Base-by-base conservation (phyloP, 2,888 invertebrate genomes). In the Ischnura elegans region DNA sequence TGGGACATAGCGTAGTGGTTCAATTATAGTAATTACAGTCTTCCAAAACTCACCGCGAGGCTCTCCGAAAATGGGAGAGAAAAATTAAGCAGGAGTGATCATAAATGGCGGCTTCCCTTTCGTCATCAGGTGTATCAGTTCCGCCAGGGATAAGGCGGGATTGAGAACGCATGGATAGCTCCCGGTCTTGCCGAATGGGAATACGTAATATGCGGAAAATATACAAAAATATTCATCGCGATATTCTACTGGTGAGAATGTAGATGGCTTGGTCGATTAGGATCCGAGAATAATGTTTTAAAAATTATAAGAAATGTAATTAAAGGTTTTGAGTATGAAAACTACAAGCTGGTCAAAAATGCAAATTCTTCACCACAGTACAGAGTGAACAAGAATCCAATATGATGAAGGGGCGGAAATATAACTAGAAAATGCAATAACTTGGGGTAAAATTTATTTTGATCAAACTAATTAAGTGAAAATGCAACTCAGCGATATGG, bases 1-100 rank as follows among this genome's bases (percentile, higher is more conserved):
- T 55, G 87, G 87, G 61, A 61, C 87, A 55, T 42, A 36, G n/a
- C n/a, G 47, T n/a, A 55, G 47, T 29, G 87, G 21, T 51, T 55
- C 87, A 87, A 87, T 87, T 87, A 87, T 87, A 87, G 55, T 87
- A 87, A 87, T 87, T 42, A 87, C 55, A 21, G 55, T 29, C 55
- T 42, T 51, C n/a, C n/a, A 25, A 61, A 61, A 61, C 8, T 25
- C n/a, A n/a, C n/a, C 61, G 61, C 61, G 61, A n/a, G n/a, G 25
- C n/a, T 5, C n/a, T 10, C n/a, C 16, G 61, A n/a, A 61, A n/a
- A 47, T 3, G 61, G 61, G 61, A 61, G n/a, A n/a, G 61, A 61
- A n/a, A 0, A 25, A 19, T 61, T 25, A n/a, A n/a, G 6, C n/a
- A 61, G 25, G n/a, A 51, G n/a, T 61, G n/a, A 61, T n/a, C n/a